Conservation (phyloP, 2,888 invertebrate species). For the Pocota personata region DNA sequence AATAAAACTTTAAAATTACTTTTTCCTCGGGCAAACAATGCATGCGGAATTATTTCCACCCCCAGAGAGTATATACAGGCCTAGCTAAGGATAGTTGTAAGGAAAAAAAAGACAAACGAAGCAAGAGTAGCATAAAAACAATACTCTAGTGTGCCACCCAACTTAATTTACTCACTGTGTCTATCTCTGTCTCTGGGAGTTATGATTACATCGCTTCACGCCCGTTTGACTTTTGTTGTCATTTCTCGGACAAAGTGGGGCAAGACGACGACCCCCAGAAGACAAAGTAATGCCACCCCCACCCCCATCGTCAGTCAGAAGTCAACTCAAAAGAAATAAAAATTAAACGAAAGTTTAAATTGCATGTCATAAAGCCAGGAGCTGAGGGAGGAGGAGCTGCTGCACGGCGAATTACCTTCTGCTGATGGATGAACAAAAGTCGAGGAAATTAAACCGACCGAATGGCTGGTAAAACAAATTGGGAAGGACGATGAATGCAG, state of each 20-base stretch:
- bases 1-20: conserved; percentile 74
- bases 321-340: conserved; percentile 59
- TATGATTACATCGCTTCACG: conserved; percentile 59
- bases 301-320: conserved; percentile 36
- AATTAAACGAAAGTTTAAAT: conserved; percentile 71
- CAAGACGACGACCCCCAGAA: conserved; percentile 23
- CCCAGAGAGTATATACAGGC: conserved; percentile 27
- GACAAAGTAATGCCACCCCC: conserved; percentile 33
- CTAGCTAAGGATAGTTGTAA: conserved; percentile 37
- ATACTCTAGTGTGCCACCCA: conserved; percentile 32
- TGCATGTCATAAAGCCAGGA: conserved; percentile 65
- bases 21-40: conserved; percentile 69
- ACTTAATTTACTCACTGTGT: conserved; percentile 48
- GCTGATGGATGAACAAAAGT: conserved; percentile 49
- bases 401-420: conserved; percentile 32
- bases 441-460: conserved; percentile 52
- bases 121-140: conserved; percentile 7
- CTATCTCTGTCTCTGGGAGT: conserved; percentile 32
- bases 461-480: conserved; percentile 17
- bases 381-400: not conserved
- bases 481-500: not conserved
- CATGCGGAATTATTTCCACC: conserved; percentile 54
- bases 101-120: conserved; percentile 22
- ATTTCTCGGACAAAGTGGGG: conserved; percentile 31
- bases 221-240: conserved; percentile 57